Conservation (phyloP, 2,797 vertebrate species). For the Onychomys arenicola region DNA sequence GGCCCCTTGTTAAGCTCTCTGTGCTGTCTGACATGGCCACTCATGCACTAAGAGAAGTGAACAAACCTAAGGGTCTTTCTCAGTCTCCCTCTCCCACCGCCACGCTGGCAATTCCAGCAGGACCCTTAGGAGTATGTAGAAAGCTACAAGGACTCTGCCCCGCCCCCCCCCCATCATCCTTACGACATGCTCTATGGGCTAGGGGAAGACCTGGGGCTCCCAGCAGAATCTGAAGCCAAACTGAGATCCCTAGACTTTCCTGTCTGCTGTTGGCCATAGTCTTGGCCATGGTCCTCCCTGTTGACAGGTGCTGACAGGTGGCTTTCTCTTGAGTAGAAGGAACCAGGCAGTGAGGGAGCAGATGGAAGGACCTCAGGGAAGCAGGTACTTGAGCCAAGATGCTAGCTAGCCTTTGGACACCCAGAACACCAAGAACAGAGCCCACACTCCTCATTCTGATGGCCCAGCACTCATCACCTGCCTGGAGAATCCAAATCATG, state of each 20-base stretch:
- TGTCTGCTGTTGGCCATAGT: rapidly evolving
- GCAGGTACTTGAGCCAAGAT: not conserved
- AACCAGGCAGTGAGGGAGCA: not conserved
- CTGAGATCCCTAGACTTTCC: not conserved
- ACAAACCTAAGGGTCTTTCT: not conserved
- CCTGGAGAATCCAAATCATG: rapidly evolving
- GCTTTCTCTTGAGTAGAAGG: not conserved
- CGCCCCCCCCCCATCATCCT: too few species aligned
- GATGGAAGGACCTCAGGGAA: not conserved
- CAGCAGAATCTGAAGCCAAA: not conserved
- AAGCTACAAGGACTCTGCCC: not conserved
- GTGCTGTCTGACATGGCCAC: not conserved
- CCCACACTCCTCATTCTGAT: not conserved
- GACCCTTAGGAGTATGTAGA: too few species aligned
- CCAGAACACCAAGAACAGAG: not conserved
- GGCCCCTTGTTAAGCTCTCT: not conserved
- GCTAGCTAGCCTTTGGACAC: not conserved
- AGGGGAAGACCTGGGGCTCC: too few species aligned
- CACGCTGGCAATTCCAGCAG: not conserved
- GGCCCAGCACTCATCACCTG: rapidly evolving
- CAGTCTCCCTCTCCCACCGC: rapidly evolving
- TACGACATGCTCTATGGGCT: rapidly evolving
- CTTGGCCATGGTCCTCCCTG: not conserved
- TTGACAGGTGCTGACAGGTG: not conserved
- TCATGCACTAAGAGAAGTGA: rapidly evolving